Evolutionary conservation across 2,113 vertebrate species (phyloP).

Genomic region (Xenotilapia caudafasciata): DNA sequence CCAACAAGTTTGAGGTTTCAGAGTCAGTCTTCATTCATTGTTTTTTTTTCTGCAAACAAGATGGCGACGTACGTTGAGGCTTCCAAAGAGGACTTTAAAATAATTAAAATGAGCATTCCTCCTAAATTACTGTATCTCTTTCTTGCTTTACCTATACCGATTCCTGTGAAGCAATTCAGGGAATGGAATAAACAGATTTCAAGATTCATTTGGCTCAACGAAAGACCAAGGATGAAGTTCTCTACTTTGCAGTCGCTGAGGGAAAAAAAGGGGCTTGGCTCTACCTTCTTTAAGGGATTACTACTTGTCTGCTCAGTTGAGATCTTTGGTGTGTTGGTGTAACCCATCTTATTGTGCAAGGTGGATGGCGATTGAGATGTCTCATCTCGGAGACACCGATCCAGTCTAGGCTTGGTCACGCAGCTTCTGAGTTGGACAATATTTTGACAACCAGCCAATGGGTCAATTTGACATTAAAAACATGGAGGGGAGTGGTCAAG

Average conservation of each 20-base stretch:
- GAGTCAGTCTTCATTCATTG: not conserved
- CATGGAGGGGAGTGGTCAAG: not conserved
- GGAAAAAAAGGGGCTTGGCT: not conserved
- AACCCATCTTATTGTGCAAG: not conserved
- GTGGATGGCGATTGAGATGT: not conserved
- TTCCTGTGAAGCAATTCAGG: not conserved
- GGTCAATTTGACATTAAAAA: not conserved
- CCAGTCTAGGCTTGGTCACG: not conserved
- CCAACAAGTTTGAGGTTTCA: not conserved
- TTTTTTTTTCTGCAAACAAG: not conserved
- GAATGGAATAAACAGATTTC: not conserved
- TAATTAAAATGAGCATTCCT: not conserved
- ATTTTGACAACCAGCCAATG: not conserved
- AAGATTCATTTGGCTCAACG: not conserved
- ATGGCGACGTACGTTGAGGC: not conserved
- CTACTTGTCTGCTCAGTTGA: not conserved
- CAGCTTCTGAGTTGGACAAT: not conserved
- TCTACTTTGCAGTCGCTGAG: not conserved
- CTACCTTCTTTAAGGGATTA: accelerated
- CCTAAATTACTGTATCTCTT: not conserved
- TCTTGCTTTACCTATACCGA: not conserved
- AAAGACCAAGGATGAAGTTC: not conserved
- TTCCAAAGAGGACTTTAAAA: not conserved
- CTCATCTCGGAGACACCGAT: not conserved
- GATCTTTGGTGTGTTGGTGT: not conserved